A percentile compares a stretch with the other conserved stretches of the same genome.
Evolutionary conservation across 1,140 invertebrate genomes (phyloP).

Genomic region (Ctenoplectra terminalis): DNA sequence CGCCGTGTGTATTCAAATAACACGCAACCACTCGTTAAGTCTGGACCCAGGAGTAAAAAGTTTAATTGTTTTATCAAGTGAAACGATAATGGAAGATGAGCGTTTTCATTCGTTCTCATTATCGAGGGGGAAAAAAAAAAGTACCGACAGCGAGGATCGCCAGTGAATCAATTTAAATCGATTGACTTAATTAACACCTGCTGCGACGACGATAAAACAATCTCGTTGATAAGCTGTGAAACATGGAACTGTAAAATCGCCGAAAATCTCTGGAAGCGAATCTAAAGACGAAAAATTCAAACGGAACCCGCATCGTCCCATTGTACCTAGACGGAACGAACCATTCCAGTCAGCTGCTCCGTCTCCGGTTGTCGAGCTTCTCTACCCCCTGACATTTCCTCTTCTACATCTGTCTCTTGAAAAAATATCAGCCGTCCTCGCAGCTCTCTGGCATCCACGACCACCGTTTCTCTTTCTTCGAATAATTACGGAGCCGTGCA

Average conservation of each 20-base stretch:
- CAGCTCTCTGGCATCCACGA: background rate
- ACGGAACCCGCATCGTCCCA: constrained; percentile 34
- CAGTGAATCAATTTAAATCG: too few species aligned
- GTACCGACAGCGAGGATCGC: background rate
- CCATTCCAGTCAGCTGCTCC: constrained; percentile 1
- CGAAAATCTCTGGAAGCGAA: background rate
- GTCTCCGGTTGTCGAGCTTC: background rate
- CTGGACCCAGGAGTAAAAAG: background rate
- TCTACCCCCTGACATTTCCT: background rate
- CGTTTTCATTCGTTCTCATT: background rate
- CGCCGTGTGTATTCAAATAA: constrained; percentile 25
- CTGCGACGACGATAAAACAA: background rate
- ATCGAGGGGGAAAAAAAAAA: too few species aligned
- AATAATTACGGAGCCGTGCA: constrained; percentile 27
- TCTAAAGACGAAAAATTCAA: background rate
- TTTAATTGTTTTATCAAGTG: constrained; percentile 20
- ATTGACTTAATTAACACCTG: background rate
- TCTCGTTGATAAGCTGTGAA: background rate
- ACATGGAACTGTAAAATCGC: background rate
- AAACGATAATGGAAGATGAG: background rate
- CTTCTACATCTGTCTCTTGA: constrained; percentile 18
- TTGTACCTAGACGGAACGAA: constrained; percentile 40
- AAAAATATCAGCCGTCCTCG: constrained; percentile 42
- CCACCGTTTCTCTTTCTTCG: constrained; percentile 22
- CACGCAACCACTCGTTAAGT: constrained; percentile 23